These are phyloP conservation scores for Rousettus madagascariensis DNA, from an alignment of 2,797 vertebrate species.

Conservation along the genomic window DNA sequence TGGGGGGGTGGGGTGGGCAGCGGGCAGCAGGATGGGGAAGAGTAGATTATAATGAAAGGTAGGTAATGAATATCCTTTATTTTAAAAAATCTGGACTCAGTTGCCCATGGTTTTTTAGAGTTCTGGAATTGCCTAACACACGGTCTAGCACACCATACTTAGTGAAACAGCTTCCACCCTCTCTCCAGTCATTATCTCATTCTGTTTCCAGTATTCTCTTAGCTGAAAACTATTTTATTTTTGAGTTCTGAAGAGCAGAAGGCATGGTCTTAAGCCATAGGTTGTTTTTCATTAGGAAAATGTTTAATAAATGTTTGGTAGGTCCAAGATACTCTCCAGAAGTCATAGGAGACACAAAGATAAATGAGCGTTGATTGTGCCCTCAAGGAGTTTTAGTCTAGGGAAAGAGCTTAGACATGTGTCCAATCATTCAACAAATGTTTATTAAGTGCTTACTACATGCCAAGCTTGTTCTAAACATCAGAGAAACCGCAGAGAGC, in stretches of 20 bases:
- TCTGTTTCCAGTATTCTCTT: not conserved
- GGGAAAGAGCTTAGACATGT: not conserved
- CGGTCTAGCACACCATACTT: not conserved
- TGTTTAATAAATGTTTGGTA: not conserved
- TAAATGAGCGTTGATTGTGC: not conserved
- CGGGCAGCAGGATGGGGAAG: no score
- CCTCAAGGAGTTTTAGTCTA: slow-evolving; percentile 24
- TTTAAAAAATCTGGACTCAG: not conserved
- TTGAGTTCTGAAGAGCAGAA: slow-evolving; percentile 8
- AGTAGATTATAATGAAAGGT: not conserved
- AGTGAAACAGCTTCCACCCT: not conserved
- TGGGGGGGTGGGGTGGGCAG: not conserved
- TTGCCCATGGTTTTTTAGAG: not conserved
- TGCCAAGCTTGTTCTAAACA: not conserved
- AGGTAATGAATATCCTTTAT: not conserved
- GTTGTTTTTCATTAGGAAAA: not conserved
- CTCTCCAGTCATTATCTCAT: not conserved
- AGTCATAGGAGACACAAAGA: slow-evolving; percentile 32
- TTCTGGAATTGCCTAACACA: not conserved
- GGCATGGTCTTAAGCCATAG: not conserved
- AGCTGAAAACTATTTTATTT: not conserved
- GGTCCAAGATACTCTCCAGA: not conserved
- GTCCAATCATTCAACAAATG: not conserved
- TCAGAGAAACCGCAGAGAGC: not conserved
- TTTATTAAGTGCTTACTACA: slow-evolving; percentile 21